phyloP scores from a whole-genome alignment of 2,797 vertebrate genomes.

The Botia kubotai region DNA sequence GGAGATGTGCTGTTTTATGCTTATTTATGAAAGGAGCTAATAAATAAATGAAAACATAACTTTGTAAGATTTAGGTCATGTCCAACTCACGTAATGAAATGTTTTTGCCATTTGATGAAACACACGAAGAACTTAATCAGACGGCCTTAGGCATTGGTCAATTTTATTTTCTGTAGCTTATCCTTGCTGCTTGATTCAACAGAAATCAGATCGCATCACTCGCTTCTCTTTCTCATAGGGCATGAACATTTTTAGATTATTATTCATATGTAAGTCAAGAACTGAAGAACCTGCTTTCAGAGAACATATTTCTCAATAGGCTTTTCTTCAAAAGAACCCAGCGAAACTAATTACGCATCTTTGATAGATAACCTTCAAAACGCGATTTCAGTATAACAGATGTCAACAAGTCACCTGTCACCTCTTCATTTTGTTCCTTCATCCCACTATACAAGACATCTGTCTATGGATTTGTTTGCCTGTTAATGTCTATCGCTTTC shows the following conservation, averaged over 20 bases:
- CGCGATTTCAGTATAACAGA: conserved; percentile 43
- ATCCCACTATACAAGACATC: conserved; percentile 40
- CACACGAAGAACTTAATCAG: conserved; percentile 19
- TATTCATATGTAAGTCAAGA: conserved; percentile 42
- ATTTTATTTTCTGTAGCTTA: conserved; percentile 16
- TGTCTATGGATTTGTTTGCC: conserved; percentile 56
- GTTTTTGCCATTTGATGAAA: not conserved
- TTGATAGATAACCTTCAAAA: conserved; percentile 67
- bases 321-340: conserved; percentile 56
- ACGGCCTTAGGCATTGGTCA: conserved; percentile 16
- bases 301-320: conserved; percentile 38
- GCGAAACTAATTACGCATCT: conserved; percentile 69
- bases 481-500: conserved; percentile 30
- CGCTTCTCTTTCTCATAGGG: conserved; percentile 43
- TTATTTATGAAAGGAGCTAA: conserved; percentile 20
- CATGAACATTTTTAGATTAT: conserved; percentile 52
- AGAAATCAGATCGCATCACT: conserved; percentile 16
- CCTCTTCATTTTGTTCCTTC: conserved; percentile 29
- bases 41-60: conserved; percentile 26
- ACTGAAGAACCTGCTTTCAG: conserved; percentile 57
- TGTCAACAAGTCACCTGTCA: conserved; percentile 55
- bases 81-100: not conserved
- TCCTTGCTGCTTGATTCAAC: conserved; percentile 43
- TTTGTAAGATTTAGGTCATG: not conserved
- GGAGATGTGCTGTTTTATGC: conserved; percentile 26